Evolutionary conservation across 2,113 vertebrate species (phyloP), one percentile per base, ranked within the genome.

Genomic region (Poeciliopsis turrubarensis): DNA sequence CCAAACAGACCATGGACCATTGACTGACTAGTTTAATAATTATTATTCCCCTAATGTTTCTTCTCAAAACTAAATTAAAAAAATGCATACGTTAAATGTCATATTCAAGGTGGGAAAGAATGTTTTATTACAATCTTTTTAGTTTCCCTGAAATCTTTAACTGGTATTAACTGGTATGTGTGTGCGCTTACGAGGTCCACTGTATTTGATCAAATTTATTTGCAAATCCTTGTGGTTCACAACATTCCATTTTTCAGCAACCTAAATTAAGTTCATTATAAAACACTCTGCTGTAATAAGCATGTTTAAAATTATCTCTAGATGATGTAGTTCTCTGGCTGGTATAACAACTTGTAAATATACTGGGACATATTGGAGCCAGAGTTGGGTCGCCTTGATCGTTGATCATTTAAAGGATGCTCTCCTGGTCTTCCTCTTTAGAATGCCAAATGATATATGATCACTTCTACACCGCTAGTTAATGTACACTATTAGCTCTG

Each of bases 401-500:
- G 84, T 93, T 91, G 92, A 91, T 94, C 92, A 94, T 90, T 92
- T 89, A 81, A 57, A 91, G 89, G 85, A 82, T 77, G 87, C 89
- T 78, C 82, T 72, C 88, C 68, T 87, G 87, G 76, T 86, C 85
- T 86, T 91, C 71, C 74, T 81, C 83, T 78, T 85, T 73, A 78
- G 78, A 85, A 81, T 83, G 77, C 89, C 85, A 89, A 86, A 85
- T 75, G 91, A 89, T 94, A 88, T 93, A 93, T 77, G 86, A 92
- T 87, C 83, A 90, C 92, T 89, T 89, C 90, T 78, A 73, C 86
- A 51, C 29, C 82, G 57, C 80, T 26, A 89, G 90, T 94, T 70
- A 91, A 92, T 93, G 84, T 31, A 89, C 88, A 91, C 90, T 92
- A 92, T 94, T 93, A 92, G 93, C 87, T 89, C 92, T 91, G 87